phyloP scores from a whole-genome alignment of 2,113 vertebrate species.

The Orthonyx spaldingii region DNA sequence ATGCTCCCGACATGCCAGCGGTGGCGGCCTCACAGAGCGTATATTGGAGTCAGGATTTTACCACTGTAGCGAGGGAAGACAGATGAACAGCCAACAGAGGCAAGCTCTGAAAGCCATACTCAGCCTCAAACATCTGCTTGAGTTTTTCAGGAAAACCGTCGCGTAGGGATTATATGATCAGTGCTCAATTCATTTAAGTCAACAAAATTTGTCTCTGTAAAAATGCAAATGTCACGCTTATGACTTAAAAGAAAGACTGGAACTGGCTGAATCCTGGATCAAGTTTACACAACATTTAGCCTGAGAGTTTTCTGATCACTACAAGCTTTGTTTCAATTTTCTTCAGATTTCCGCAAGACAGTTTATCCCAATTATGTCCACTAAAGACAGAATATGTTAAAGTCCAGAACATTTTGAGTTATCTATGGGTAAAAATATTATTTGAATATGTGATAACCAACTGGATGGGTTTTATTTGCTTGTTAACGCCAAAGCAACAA shows the following conservation, averaged over 20 bases:
- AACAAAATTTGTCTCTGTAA: neutral
- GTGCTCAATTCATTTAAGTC: neutral
- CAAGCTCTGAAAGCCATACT: neutral
- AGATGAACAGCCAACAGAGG: neutral
- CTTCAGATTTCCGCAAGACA: neutral
- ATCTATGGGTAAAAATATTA: neutral
- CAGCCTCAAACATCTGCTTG: neutral
- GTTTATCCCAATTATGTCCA: neutral
- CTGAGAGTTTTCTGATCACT: neutral
- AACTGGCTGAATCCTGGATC: neutral
- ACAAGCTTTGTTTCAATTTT: neutral
- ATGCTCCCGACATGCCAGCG: accelerated
- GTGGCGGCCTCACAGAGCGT: neutral
- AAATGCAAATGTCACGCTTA: accelerated
- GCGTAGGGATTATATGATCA: neutral
- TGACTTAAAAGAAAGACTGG: neutral
- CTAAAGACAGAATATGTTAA: neutral
- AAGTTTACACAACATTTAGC: neutral
- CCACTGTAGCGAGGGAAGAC: neutral
- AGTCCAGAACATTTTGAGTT: neutral
- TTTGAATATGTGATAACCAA: neutral
- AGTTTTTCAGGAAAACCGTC: neutral
- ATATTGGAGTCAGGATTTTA: neutral
- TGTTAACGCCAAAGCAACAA: neutral
- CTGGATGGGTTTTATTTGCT: neutral